Evolutionary conservation across 2,113 vertebrate species (phyloP), one percentile per base, ranked within the genome.

Genomic region (Pelecanoides urinatrix): DNA sequence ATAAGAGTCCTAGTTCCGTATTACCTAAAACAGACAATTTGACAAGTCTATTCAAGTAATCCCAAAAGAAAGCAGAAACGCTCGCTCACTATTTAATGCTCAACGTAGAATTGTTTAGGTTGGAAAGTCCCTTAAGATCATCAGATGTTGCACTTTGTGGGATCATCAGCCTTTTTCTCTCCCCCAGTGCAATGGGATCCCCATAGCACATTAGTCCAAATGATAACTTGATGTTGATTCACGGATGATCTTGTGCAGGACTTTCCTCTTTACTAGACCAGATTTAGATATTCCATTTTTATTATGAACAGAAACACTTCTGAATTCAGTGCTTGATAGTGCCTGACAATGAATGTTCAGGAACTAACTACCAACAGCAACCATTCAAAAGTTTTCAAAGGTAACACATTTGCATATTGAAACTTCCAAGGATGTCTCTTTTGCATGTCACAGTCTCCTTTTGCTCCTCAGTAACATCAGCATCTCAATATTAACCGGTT

Each of bases 131-230:
- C 40, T 65, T 65, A 65, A 44, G 40, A 30, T 32, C 63, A 44
- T 32, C 9, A 3, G 22, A 32, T 34, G 32, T 25, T 23, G 8
- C 32, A 47, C 22, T 16, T 67, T n/a, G 25, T 11, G 42, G 40
- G 36, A 62, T 67, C 14, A 50, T 21, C 36, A 76, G 32, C 16
- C 15, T 30, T n/a, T 30, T 77, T 23, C 17, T 42, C 30, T 58
- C 14, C 17, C 25, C 3, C 84, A n/a, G 63, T 20, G 47, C 44
- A 58, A 58, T 30, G 15, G 19, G 56, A 63, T 58, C 23, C 16
- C 34, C 2, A 2, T 9, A n/a, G 38, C 1, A 1, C 12, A 10
- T 9, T 32, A 15, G 38, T 47, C 29, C 4, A 58, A 65, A 52
- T 30, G 21, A 27, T 27, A 66, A 73, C 16, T 20, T 66, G 9